Conservation (phyloP, 2,113 vertebrate genomes). For the Typhlomys cinereus region DNA sequence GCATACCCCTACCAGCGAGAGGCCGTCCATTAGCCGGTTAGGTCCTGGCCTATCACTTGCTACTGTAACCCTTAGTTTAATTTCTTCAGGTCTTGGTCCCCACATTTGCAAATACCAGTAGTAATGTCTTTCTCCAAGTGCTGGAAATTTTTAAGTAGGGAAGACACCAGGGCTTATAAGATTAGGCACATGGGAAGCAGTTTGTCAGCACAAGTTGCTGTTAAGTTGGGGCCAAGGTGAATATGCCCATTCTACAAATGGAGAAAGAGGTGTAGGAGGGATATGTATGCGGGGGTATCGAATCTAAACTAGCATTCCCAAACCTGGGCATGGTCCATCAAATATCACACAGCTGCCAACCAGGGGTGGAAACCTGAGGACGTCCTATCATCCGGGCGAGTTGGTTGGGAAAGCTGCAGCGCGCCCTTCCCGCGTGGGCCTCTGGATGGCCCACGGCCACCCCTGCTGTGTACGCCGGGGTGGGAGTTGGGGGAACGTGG, state of each 20-base stretch:
- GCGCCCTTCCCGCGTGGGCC: neutral
- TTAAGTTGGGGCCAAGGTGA: neutral
- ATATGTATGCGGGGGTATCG: neutral
- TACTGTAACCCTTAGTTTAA: neutral
- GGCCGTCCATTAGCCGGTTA: no score
- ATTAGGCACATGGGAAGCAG: neutral
- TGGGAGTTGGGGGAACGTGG: no score
- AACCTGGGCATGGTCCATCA: neutral
- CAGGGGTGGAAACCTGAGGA: neutral
- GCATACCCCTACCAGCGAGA: accelerated
- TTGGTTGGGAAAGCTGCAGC: neutral
- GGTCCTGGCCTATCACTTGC: neutral
- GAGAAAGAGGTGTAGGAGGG: neutral
- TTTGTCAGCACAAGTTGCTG: accelerated
- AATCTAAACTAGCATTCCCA: neutral
- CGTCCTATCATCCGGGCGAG: neutral
- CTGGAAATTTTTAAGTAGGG: neutral
- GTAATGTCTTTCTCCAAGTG: neutral
- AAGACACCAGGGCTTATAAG: no score
- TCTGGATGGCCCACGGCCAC: neutral
- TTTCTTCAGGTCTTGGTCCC: neutral
- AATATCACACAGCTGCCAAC: neutral
- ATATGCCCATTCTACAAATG: neutral
- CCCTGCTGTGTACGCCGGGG: accelerated
- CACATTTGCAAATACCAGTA: neutral